Base-by-base conservation (phyloP, 1,140 invertebrate species). In the Sycobia sp. region DNA sequence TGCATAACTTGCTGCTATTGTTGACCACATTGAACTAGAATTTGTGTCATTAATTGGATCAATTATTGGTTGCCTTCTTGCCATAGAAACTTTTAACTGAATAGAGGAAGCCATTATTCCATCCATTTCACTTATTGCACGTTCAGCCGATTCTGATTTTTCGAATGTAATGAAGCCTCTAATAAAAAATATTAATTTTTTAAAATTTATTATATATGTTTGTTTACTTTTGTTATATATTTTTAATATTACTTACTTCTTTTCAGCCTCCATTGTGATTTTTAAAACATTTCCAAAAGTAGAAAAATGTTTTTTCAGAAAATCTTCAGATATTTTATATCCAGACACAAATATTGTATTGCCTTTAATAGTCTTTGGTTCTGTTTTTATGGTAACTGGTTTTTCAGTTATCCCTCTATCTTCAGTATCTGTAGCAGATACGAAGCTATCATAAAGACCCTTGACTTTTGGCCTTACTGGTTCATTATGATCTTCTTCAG, bases 121-220 rank as follows among this genome's bases (percentile, higher is more conserved):
- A 82, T 96, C 91, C 82, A 96, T 89, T 82, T 95, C 91, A 57
- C 87, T 85, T 65, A 96, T 95, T 0, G 95, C 94, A 70, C 89
- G 86, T 49, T 94, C 90, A 13, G 94, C 92, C 34, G 89, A 87
- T 66, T 96, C 94, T 16, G 90, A 83, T 72, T 92, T 94, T 65
- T 96, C 94, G 84, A 97, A 98, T 4, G 94, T 95, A 8, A 98
- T 86, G 83, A 96, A 97, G 10, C 92, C 94, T 74, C 93, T 92
- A 78, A 88, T 90, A 75, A 73, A 84, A 75, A 71, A 36, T 47
- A 39, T 13, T 39, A 13, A 38, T 32, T 61, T 32, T 32, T 32
- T 11, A 32, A 7, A 7, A 32, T 32, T 32, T 32, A 32, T 32
- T 7, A 32, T 32, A 32, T 32, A 32, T 32, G 11, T 32, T 32